Evolutionary conservation across 2,113 vertebrate genomes (phyloP), one percentile per base, ranked within the genome.

Genomic region (Hypocryptadius cinnamomeus): DNA sequence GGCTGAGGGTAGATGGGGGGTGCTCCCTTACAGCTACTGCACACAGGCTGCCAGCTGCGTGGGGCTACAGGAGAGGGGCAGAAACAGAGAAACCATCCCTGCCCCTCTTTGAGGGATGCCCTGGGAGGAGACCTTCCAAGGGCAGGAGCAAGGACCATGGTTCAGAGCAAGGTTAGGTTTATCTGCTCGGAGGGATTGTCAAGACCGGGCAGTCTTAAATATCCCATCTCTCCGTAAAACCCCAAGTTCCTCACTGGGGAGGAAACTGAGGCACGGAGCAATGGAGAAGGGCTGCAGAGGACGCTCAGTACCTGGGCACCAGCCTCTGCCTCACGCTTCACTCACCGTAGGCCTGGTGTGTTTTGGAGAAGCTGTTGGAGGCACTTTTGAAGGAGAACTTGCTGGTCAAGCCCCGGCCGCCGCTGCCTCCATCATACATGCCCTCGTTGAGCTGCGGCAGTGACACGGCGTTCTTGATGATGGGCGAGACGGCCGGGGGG

Each of bases 391-490:
- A 98, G 95, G 94, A 96, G 80, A 97, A 95, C 44, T 97, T 97
- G 87, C 97, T 93, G 93, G 97, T 96, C 19, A 97, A 93, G 90
- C 79, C 54, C 15, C 28, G 85, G 15, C 97, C 64, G 10, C 90
- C 42, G 3, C 98, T 94, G 0, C 98, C 96, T 0, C 98, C 97
- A 0, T 95, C 95, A 0, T 98, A 99, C 8, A 89, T 30, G 1
- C 95, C 98, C 71, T 98, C 98, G 0, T 97, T 97, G 72, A 99
- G 98, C 97, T 99, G 98, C 0, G 99, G 99, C 97, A 99, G 95
- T 0, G 99, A 99, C 95, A 99, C 95, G 22, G 99, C 99, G 0
- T 99, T 99, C 97, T 99, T 99, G 97, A 99, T 99, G 97, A 99
- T 99, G 95, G 99, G 99, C 0, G 99, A 99, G 90, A 99, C 1